Evolutionary conservation across 2,888 invertebrate species (phyloP).

Genomic region (Sphaeridia pumilis): DNA sequence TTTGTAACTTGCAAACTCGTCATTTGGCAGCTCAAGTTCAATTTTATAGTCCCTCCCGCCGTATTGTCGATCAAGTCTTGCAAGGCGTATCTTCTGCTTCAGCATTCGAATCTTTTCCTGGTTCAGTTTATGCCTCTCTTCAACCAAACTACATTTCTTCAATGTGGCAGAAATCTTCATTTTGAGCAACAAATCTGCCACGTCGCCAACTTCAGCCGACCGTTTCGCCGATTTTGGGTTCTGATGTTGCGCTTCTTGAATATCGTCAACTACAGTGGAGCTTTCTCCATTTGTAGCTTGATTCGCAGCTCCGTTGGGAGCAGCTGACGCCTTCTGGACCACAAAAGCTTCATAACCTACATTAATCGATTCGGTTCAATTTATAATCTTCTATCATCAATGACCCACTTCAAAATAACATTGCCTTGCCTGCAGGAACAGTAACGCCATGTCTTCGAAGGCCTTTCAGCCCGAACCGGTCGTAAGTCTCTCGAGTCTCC

Average conservation of each 20-base stretch:
- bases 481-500: constrained; percentile 6
- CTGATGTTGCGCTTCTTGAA: neutral
- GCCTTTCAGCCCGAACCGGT: constrained; percentile 8
- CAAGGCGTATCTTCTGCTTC: too few species aligned
- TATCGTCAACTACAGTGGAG: neutral
- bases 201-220: neutral
- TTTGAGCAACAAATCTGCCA: neutral
- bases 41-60: too few species aligned
- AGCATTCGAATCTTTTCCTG: too few species aligned
- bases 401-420: too few species aligned
- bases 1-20: constrained; percentile 7
- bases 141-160: neutral
- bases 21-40: too few species aligned
- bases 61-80: too few species aligned
- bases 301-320: too few species aligned
- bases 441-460: neutral
- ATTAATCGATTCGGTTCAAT: neutral
- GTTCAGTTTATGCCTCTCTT: too few species aligned
- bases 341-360: neutral
- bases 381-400: too few species aligned
- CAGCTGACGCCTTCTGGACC: too few species aligned
- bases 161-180: neutral
- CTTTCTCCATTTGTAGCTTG: neutral
- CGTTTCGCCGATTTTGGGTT: neutral
- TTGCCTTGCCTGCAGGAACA: constrained; percentile 11